These are phyloP conservation scores for Tetheella fluctuosa DNA, from an alignment of 2,888 invertebrate genomes.

Conservation along the genomic window DNA sequence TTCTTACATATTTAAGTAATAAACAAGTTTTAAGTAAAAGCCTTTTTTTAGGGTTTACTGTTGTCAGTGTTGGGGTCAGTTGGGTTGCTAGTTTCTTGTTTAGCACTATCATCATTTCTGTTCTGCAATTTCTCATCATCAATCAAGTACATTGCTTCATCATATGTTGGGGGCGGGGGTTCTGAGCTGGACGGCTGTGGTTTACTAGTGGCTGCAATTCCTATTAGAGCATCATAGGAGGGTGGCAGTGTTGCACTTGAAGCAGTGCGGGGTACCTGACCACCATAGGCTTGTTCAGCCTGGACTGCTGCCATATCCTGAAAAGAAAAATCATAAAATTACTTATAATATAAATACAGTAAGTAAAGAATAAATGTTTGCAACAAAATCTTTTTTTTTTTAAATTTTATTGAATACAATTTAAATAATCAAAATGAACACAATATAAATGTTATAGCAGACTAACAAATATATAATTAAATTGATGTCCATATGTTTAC, in stretches of 20 bases:
- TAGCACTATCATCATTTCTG: conserved; percentile 62
- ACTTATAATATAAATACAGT: too few species aligned
- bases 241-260: conserved; percentile 86
- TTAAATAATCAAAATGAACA: too few species aligned
- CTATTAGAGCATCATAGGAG: conserved; percentile 85
- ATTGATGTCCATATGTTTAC: too few species aligned
- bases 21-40: conserved; percentile 41
- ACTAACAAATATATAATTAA: too few species aligned
- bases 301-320: conserved; percentile 85
- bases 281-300: conserved; percentile 80
- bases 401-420: too few species aligned
- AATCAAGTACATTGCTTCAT: conserved; percentile 85
- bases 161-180: conserved; percentile 86
- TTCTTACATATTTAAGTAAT: conserved; percentile 59
- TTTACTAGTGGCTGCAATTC: conserved; percentile 66
- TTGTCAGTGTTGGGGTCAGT: conserved; percentile 54
- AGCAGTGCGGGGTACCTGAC: conserved; percentile 80
- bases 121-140: conserved; percentile 71
- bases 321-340: conserved; percentile 44
- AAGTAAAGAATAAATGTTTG: too few species aligned
- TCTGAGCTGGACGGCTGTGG: conserved; percentile 80
- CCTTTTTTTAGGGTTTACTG: conserved; percentile 67
- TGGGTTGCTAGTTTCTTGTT: conserved; percentile 71
- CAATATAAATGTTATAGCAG: too few species aligned
- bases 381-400: too few species aligned